These are phyloP conservation scores for Poicephalus gulielmi DNA, from an alignment of 2,113 vertebrate species.

Conservation along the genomic window DNA sequence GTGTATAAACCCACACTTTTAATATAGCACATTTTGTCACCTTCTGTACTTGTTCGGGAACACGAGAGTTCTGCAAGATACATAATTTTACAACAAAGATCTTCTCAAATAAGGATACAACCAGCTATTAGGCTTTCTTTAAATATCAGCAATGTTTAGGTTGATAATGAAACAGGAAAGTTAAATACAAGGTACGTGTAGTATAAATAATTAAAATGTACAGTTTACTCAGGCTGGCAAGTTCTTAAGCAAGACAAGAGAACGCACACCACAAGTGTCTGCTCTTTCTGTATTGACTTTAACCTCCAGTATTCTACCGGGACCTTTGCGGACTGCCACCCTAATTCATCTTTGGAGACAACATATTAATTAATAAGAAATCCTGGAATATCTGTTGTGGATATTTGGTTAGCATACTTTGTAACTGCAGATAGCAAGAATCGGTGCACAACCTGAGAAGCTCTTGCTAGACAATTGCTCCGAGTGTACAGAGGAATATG, in stretches of 20 bases:
- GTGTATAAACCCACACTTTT: neutral
- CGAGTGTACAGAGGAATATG: accelerated
- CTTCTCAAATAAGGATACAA: neutral
- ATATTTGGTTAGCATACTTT: neutral
- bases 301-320: neutral
- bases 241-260: neutral
- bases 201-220: neutral
- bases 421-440: neutral
- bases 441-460: neutral
- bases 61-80: neutral
- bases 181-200: neutral
- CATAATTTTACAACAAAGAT: neutral
- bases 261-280: accelerated
- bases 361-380: neutral
- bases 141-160: neutral
- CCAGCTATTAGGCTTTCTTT: neutral
- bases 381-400: neutral
- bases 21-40: neutral
- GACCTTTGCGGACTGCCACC: neutral
- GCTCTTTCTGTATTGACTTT: neutral
- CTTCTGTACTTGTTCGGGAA: neutral
- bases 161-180: neutral
- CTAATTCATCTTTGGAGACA: neutral
- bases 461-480: neutral
- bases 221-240: neutral